phyloP scores from a whole-genome alignment of 2,797 vertebrate genomes.

The Smutsia gigantea region DNA sequence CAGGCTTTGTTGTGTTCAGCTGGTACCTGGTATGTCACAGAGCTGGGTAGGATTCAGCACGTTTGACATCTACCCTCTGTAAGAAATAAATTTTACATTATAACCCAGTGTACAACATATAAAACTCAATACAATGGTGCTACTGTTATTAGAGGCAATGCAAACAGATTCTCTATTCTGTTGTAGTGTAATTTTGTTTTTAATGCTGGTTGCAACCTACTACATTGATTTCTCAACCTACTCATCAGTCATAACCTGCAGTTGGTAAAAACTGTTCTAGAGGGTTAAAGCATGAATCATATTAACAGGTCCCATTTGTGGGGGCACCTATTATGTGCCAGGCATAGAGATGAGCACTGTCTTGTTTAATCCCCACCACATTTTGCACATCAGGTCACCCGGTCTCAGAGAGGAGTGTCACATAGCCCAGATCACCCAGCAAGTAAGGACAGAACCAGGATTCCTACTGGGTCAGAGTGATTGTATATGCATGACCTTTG shows the following conservation, averaged over 20 bases:
- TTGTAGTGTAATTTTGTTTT: neutral
- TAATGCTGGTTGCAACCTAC: neutral
- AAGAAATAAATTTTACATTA: neutral
- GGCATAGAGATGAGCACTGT: neutral
- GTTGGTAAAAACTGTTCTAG: neutral
- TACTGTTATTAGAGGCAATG: neutral
- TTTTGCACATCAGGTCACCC: neutral
- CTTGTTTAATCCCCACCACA: neutral
- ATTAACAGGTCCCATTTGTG: neutral
- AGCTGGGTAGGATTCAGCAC: neutral
- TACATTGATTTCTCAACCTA: neutral
- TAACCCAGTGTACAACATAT: neutral
- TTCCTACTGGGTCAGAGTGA: neutral
- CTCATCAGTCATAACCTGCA: neutral
- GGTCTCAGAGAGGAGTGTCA: neutral
- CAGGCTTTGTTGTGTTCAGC: neutral
- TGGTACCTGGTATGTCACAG: neutral
- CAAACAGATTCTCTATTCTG: neutral
- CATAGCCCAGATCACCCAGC: neutral
- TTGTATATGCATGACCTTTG: too few species aligned
- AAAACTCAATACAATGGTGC: neutral
- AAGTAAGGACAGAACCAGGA: neutral
- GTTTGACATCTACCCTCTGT: neutral
- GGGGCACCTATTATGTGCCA: neutral
- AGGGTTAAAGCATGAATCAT: neutral